Evolutionary conservation across 2,113 vertebrate genomes (phyloP), one percentile per base, ranked within the genome.

Genomic region (Pandion haliaetus): DNA sequence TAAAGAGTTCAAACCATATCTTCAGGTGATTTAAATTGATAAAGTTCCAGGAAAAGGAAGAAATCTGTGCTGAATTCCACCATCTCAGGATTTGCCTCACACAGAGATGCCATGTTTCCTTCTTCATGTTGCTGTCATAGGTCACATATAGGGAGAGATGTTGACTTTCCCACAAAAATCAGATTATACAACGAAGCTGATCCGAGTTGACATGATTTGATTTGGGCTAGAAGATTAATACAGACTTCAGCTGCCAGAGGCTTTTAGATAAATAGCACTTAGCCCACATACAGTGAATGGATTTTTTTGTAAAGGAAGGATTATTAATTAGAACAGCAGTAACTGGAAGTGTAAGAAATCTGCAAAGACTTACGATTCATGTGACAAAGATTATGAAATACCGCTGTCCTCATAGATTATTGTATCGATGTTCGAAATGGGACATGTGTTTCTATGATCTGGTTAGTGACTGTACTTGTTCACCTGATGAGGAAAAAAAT

Each of bases 251-350:
- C 87, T 96, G 89, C 89, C 94, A 97, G 93, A 84, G 83, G 95
- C 94, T 98, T 98, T 97, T 87, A 96, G 74, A 95, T 94, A 98
- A 98, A 97, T 96, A 88, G 71, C 90, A 96, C 93, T 94, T 97
- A 97, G 88, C 67, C 80, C 72, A 95, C 86, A 96, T 96, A 85
- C 5, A 94, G 21, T 80, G 66, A 91, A 90, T 77, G 42, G 88
- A 89, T 78, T 91, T 82, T 89, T 66, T 24, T 59, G 21, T 42
- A 15, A 72, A 65, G 31, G 28, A 62, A 79, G 17, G 58, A 80
- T 65, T 88, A 93, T 94, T 95, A 93, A 94, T 96, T 94, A 77
- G 50, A 92, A 29, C 19, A 86, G 31, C 21, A 6, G n/a, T 69
- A 82, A 82, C 12, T 87, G 34, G 55, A 70, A 90, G 89, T 81